phyloP scores from a whole-genome alignment of 64 coral and sea anemone genomes.

The Actinia equina region DNA sequence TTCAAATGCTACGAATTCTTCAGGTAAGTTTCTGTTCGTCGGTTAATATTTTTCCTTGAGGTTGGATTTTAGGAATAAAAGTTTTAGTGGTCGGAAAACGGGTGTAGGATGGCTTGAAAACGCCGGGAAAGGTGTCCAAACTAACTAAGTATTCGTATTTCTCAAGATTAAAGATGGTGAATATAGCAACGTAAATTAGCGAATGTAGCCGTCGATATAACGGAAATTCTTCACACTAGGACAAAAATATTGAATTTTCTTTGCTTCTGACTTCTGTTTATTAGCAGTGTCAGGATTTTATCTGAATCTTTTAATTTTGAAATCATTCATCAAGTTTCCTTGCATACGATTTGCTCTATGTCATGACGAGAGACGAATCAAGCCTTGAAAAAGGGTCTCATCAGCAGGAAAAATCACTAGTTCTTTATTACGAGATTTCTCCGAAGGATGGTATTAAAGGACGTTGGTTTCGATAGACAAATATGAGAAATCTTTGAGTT shows the following conservation, averaged over 20 bases:
- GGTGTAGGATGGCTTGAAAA: not conserved
- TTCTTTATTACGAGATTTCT: not conserved
- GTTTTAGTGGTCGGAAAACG: not conserved
- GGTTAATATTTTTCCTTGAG: not conserved
- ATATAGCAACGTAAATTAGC: not conserved
- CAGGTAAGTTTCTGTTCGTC: not conserved
- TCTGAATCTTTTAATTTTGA: not conserved
- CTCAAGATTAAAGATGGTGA: not conserved
- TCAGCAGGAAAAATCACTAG: not conserved
- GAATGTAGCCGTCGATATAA: not conserved
- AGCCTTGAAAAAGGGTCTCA: not conserved
- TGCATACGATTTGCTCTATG: not conserved
- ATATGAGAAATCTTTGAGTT: not conserved
- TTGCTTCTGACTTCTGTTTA: not conserved
- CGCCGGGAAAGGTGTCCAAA: not conserved
- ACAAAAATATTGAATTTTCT: not conserved
- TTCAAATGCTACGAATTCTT: not conserved
- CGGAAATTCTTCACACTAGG: not conserved
- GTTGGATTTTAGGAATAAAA: not conserved
- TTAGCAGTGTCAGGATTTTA: not conserved
- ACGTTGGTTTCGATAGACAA: not conserved
- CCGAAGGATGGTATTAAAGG: not conserved
- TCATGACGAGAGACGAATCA: not conserved
- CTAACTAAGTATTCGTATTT: not conserved
- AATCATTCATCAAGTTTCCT: not conserved